These are phyloP conservation scores for Chaenogobius annularis DNA, from an alignment of 2,113 vertebrate species.

Conservation along the genomic window DNA sequence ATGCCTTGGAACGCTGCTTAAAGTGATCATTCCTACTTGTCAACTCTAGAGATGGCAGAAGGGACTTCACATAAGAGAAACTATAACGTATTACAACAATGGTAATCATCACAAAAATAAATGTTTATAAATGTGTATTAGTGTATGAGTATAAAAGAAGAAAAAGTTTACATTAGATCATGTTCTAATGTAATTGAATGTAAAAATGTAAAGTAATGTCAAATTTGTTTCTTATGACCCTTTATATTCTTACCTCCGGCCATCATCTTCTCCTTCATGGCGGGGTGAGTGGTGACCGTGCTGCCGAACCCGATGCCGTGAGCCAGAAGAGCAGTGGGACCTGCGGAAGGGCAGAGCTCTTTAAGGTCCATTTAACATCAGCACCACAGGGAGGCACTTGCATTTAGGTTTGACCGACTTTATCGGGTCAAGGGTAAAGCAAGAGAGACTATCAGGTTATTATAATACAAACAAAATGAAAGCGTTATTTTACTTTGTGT, in stretches of 20 bases:
- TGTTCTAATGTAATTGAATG: not conserved
- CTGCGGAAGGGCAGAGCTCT: conserved; percentile 68
- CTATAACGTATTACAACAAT: too few species aligned
- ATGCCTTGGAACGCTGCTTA: too few species aligned
- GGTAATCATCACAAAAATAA: too few species aligned
- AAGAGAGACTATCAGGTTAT: not conserved
- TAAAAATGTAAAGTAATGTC: not conserved
- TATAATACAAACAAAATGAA: not conserved
- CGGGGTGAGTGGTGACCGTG: conserved; percentile 93
- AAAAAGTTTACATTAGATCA: not conserved
- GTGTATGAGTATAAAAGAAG: not conserved
- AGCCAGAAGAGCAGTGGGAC: conserved; percentile 92
- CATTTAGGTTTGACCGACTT: not conserved
- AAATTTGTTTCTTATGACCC: not conserved
- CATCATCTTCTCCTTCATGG: conserved; percentile 97
- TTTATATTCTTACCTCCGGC: conserved; percentile 81
- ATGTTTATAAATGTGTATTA: too few species aligned
- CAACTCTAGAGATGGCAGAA: too few species aligned
- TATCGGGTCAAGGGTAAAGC: conserved; percentile 14
- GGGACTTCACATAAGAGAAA: too few species aligned
- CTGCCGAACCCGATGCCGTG: conserved; percentile 92
- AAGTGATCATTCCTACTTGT: too few species aligned
- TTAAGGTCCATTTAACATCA: conserved; percentile 29
- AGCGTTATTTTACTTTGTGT: not conserved
- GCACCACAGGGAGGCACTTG: conserved; percentile 12